A percentile compares a stretch with the other conserved stretches of the same genome.
These are phyloP conservation scores for Athetis lepigone DNA, from an alignment of 2,888 invertebrate genomes.

Conservation along the genomic window DNA sequence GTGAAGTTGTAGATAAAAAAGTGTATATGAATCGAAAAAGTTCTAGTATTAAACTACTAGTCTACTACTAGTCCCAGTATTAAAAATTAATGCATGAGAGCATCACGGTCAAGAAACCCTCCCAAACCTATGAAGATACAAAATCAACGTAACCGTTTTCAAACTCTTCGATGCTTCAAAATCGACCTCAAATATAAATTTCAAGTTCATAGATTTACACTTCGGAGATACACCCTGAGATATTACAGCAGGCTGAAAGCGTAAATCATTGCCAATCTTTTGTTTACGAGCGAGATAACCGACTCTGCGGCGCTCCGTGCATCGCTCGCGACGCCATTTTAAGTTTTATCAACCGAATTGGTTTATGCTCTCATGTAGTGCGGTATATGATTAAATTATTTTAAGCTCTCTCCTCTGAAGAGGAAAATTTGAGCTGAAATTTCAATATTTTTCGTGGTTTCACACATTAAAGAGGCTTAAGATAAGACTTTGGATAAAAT, in stretches of 20 bases:
- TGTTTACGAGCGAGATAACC: conserved; percentile 74
- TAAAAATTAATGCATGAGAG: no score
- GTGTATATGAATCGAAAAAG: no score
- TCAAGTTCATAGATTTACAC: conserved; percentile 36
- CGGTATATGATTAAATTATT: conserved; percentile 36
- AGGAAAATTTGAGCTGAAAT: conserved; percentile 3
- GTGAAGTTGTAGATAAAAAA: no score
- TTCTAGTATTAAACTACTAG: no score
- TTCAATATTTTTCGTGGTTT: not conserved
- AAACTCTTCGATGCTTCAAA: conserved; percentile 4
- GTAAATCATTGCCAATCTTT: conserved; percentile 75
- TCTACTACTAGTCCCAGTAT: no score
- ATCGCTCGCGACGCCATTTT: conserved; percentile 42
- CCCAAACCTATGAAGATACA: no score
- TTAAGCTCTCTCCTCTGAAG: conserved; percentile 7
- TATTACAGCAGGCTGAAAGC: conserved; percentile 50
- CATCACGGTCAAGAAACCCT: no score
- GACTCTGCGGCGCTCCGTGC: conserved; percentile 17
- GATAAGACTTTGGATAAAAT: not conserved
- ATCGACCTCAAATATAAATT: conserved; percentile 9
- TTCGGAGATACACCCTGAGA: conserved; percentile 39
- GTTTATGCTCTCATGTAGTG: conserved; percentile 38
- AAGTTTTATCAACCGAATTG: conserved; percentile 49
- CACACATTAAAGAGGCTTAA: not conserved
- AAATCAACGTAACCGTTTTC: not conserved